Base-by-base conservation (phyloP, 2,113 vertebrate species). In the Epinephelus lanceolatus region DNA sequence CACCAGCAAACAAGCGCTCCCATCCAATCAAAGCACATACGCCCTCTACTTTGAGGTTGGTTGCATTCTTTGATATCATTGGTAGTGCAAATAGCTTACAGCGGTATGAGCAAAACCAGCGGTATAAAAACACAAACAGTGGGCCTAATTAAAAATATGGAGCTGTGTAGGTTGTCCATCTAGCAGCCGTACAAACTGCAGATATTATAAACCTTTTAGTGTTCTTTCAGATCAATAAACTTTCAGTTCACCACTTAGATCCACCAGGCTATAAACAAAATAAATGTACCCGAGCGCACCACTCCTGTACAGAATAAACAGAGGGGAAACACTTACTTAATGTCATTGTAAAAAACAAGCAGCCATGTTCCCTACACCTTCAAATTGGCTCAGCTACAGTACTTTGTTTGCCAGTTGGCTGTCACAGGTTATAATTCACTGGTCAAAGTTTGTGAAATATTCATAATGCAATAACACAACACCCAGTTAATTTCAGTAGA, bases 391-490 rank as follows among this genome's bases (percentile, higher is more conserved):
- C 66, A 51, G 63, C 40, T 30, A 37, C 23, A 56, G 30, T 18
- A 2, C 40, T 80, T 30, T 47, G 13, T 78, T 67, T 77, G 62
- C 71, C 23, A 63, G 6, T 25, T 72, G 75, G n/a, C 56, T 62
- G 25, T 74, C 53, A 51, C 10, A 37, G 30, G 42, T 67, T 60
- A 42, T 63, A 77, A 78, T 60, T 77, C 15, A 62, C 4, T 3
- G 45, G 18, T 73, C 27, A 73, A 63, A 76, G 13, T 77, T 52
- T 19, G 12, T 37, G 21, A 80, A 66, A 75, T 84, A 76, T 71
- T 71, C 5, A 72, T 4, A 40, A 19, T 19, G n/a, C 42, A 19
- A 45, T 72, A 27, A 21, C 27, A 72, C 18, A 77, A 55, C n/a
- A 19, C 8, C 13, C 52, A 61, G 51, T 63, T 59, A 66, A 72